A percentile compares a stretch with the other conserved stretches of the same genome.
Conservation (phyloP, 1,140 invertebrate genomes). For the Meloidogyne chitwoodi region DNA sequence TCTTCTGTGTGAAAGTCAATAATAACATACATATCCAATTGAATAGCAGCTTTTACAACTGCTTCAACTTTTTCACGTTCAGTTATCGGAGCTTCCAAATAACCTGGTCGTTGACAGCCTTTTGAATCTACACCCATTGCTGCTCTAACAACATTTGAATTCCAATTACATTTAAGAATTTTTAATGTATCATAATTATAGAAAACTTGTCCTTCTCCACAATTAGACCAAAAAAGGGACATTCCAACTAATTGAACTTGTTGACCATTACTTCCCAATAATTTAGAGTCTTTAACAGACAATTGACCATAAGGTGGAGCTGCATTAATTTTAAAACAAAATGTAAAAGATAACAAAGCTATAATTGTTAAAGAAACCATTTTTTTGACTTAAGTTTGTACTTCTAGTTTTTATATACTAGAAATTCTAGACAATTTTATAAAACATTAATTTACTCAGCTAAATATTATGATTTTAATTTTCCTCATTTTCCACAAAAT, state of each 20-base stretch:
- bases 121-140: slow-evolving; percentile 24
- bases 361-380: too few species aligned
- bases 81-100: background rate
- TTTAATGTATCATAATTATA: background rate
- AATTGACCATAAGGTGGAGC: slow-evolving; percentile 6
- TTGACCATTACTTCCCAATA: slow-evolving; percentile 7
- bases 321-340: background rate
- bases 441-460: too few species aligned
- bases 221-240: background rate
- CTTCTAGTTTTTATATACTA: too few species aligned
- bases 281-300: background rate
- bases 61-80: slow-evolving; percentile 2
- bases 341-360: too few species aligned
- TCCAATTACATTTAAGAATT: slow-evolving; percentile 11
- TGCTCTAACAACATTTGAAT: slow-evolving; percentile 25
- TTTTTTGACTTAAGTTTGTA: too few species aligned
- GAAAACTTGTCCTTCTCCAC: background rate
- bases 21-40: slow-evolving; percentile 17
- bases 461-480: too few species aligned
- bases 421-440: too few species aligned
- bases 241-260: background rate
- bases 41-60: slow-evolving; percentile 23
- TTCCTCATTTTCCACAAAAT: too few species aligned
- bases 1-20: slow-evolving; percentile 9
- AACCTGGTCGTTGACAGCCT: slow-evolving; percentile 6